Percentiles rank a stretch among this genome's conserved stretches.
Evolutionary conservation across 2,888 invertebrate species (phyloP).

Genomic region (Zonitis immaculata): DNA sequence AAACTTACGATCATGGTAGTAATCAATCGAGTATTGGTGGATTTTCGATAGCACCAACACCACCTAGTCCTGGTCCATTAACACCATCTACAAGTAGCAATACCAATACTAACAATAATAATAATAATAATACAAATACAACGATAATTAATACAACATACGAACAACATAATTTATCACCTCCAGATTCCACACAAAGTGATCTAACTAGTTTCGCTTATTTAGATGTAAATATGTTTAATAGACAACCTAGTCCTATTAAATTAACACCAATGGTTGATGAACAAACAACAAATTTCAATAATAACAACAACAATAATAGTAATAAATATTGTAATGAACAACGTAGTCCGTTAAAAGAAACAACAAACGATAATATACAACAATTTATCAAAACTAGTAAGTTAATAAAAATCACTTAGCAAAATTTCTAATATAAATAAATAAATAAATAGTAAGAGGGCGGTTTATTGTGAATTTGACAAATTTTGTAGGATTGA

Average conservation of each 20-base stretch:
- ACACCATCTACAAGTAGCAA: constrained; percentile 30
- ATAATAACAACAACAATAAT: constrained; percentile 15
- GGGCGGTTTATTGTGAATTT: not conserved
- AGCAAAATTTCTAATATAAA: not conserved
- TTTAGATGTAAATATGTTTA: constrained; percentile 32
- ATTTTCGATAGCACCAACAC: constrained; percentile 39
- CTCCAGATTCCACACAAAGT: constrained; percentile 13
- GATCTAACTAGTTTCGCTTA: constrained; percentile 31
- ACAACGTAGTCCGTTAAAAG: constrained; percentile 39
- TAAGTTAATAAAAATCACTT: constrained; percentile 28
- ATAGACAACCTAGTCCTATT: constrained; percentile 42
- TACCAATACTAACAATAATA: no score
- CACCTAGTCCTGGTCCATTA: constrained; percentile 43
- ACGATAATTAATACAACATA: constrained; percentile 25
- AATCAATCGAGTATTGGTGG: constrained; percentile 47
- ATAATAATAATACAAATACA: constrained; percentile 3
- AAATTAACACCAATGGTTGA: constrained; percentile 44
- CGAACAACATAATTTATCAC: not conserved
- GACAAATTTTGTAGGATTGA: constrained; percentile 34
- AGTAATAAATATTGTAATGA: not conserved
- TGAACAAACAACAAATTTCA: constrained; percentile 39
- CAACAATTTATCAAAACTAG: constrained; percentile 40
- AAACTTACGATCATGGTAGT: constrained; percentile 50
- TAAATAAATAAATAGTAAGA: not conserved
- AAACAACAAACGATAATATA: constrained; percentile 25